Percentiles rank a stretch among this genome's conserved stretches.
These are phyloP conservation scores for Eunapius fragilis DNA, from an alignment of 37 sponge, comb jelly and placozoan genomes.

Conservation along the genomic window DNA sequence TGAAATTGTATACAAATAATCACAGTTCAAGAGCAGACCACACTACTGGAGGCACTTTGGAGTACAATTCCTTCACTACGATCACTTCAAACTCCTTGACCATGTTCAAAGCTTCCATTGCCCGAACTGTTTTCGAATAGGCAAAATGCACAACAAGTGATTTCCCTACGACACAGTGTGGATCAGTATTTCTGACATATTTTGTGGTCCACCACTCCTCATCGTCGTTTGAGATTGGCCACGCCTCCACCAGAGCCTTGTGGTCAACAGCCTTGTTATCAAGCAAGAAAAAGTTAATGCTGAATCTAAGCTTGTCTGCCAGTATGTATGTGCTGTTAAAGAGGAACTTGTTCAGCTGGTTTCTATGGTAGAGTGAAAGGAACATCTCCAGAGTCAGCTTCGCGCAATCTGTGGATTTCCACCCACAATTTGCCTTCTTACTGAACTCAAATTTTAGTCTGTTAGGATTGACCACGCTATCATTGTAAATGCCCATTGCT, in stretches of 20 bases:
- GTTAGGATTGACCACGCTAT: background rate
- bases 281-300: too few species aligned
- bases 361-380: background rate
- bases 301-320: too few species aligned
- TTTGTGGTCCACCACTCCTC: too few species aligned
- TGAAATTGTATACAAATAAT: too few species aligned
- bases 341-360: background rate
- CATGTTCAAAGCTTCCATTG: background rate
- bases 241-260: background rate
- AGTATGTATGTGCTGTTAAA: too few species aligned
- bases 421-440: slow-evolving; percentile 4
- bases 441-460: background rate
- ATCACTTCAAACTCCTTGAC: background rate
- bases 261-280: background rate
- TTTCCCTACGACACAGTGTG: slow-evolving; percentile 1
- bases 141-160: slow-evolving; percentile 7
- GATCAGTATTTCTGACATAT: too few species aligned
- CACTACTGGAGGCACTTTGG: too few species aligned
- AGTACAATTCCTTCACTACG: background rate
- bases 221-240: slow-evolving; percentile 5
- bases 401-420: background rate
- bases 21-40: too few species aligned
- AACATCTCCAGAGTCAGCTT: background rate
- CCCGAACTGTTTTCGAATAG: background rate
- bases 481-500: background rate